phyloP scores from a whole-genome alignment of 2,888 invertebrate genomes.

The Agrotis puta region DNA sequence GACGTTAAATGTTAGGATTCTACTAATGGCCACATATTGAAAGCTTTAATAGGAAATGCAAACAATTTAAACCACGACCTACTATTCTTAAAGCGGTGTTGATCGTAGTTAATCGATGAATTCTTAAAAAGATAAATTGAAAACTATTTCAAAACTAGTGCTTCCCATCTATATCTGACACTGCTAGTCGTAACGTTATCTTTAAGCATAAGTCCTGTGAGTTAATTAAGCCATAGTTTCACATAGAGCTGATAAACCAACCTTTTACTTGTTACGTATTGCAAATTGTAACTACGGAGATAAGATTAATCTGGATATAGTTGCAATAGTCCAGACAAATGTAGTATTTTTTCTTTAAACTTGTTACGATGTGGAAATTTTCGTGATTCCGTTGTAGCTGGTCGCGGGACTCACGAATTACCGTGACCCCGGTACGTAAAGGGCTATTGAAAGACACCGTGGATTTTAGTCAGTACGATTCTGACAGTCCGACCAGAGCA shows the following conservation, averaged over 20 bases:
- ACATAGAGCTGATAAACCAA: slow-evolving; percentile 11
- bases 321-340: background rate
- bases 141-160: background rate
- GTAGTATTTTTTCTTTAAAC: background rate
- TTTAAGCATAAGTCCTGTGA: background rate
- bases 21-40: slow-evolving; percentile 7
- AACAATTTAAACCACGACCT: too few relatives aligned
- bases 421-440: too few relatives aligned
- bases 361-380: background rate
- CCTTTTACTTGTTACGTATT: background rate
- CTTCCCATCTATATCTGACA: background rate
- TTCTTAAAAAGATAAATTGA: too few relatives aligned
- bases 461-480: too few relatives aligned
- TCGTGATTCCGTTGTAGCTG: background rate
- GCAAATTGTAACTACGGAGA: slow-evolving; percentile 23
- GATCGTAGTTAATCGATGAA: too few relatives aligned
- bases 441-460: too few relatives aligned
- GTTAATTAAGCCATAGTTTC: slow-evolving; percentile 24
- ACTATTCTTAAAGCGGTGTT: too few relatives aligned
- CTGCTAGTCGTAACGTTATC: slow-evolving; percentile 11
- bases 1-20: slow-evolving; percentile 13
- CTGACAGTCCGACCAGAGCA: too few relatives aligned
- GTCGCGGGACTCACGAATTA: too few relatives aligned
- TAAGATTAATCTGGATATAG: slow-evolving; percentile 8
- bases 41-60: background rate